Percentiles rank a stretch among this genome's conserved stretches.
phyloP scores from a whole-genome alignment of 2,113 vertebrate species.

The Asarcornis scutulata region DNA sequence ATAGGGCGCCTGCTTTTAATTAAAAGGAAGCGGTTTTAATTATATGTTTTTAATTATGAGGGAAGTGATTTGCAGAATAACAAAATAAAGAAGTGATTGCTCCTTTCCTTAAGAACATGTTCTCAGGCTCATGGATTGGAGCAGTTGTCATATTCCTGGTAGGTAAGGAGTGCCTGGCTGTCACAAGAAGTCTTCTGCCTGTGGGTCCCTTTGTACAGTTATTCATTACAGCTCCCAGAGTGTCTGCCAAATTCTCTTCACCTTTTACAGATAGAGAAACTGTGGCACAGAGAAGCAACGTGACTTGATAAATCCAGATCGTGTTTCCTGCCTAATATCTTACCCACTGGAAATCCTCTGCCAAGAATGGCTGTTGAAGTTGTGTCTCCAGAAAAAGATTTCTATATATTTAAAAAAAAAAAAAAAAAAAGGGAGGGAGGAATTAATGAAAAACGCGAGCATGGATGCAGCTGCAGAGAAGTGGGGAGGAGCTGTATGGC shows the following conservation, averaged over 20 bases:
- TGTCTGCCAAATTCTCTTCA: neutral
- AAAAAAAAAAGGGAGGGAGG: neutral
- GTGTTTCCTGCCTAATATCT: neutral
- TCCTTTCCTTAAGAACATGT: neutral
- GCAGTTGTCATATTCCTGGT: neutral
- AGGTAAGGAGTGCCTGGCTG: neutral
- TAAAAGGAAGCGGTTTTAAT: neutral
- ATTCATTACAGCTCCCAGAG: neutral
- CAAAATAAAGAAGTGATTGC: neutral
- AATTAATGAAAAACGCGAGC: neutral
- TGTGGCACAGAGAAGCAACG: neutral
- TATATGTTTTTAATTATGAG: neutral
- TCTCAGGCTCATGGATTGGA: neutral
- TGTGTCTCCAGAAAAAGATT: neutral
- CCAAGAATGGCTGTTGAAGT: neutral
- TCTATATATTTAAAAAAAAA: neutral
- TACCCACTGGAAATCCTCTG: neutral
- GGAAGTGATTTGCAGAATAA: neutral
- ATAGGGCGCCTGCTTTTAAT: neutral
- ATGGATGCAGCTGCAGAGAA: neutral
- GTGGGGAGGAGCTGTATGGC: neutral
- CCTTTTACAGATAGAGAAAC: neutral
- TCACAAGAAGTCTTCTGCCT: neutral
- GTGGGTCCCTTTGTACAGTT: neutral
- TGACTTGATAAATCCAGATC: neutral